A percentile compares a stretch with the other conserved stretches of the same genome.
Conservation (phyloP, 2,888 invertebrate genomes). For the Pecten maximus region DNA sequence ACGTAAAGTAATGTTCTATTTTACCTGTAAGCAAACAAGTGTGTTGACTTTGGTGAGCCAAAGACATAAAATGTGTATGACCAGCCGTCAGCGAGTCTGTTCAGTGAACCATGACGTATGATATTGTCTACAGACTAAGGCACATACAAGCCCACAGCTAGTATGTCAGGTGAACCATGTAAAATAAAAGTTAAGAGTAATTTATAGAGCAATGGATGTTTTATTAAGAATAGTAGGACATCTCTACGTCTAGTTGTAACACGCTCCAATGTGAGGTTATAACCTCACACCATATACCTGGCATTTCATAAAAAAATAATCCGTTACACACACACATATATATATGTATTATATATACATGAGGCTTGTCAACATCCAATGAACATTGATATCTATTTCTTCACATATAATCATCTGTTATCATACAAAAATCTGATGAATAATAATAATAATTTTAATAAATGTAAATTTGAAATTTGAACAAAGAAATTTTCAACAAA, state of each 20-base stretch:
- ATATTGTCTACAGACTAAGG: no score
- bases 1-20: no score
- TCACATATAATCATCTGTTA: constrained; percentile 31
- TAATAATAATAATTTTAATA: constrained; percentile 37
- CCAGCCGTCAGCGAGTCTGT: no score
- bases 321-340: constrained; percentile 23
- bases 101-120: no score
- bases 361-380: constrained; percentile 42
- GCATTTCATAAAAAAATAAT: constrained; percentile 49
- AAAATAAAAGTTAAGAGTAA: background rate
- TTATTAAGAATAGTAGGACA: constrained; percentile 75
- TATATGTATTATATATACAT: constrained; percentile 38
- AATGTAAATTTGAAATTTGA: constrained; percentile 35
- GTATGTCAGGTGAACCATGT: background rate
- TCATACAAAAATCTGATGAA: constrained; percentile 27
- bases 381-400: constrained; percentile 33
- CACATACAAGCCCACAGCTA: background rate
- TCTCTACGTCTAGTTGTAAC: constrained; percentile 64
- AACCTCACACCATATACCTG: constrained; percentile 11
- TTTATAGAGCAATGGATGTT: constrained; percentile 58
- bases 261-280: constrained; percentile 33
- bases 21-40: no score
- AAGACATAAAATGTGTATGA: no score
- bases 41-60: no score
- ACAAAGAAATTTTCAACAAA: constrained; percentile 32